A percentile compares a stretch with the other conserved stretches of the same genome.
Conservation (phyloP, 2,888 invertebrate genomes). For the Sympetrum striolatum region DNA sequence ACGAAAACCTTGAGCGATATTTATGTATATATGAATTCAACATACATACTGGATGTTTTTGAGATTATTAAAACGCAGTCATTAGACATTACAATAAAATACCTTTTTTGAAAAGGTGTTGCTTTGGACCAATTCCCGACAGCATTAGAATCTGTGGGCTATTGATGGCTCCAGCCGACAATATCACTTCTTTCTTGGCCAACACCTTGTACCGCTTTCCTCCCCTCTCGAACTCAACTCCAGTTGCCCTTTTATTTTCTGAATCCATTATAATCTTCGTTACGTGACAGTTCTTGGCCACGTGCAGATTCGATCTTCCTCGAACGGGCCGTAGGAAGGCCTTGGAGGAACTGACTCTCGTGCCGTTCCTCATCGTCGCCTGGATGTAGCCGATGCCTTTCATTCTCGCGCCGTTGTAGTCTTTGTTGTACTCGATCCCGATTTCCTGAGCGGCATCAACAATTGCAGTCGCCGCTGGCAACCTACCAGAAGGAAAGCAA, state of each 20-base stretch:
- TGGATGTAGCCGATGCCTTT: slow-evolving; percentile 60
- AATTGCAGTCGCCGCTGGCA: background rate
- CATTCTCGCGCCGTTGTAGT: slow-evolving; percentile 13
- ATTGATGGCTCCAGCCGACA: slow-evolving; percentile 53
- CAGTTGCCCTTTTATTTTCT: slow-evolving; percentile 58
- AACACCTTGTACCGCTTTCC: slow-evolving; percentile 55
- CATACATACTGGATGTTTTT: too few species aligned
- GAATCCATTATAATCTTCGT: slow-evolving; percentile 65
- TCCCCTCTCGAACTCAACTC: slow-evolving; percentile 48
- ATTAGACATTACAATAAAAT: slow-evolving; percentile 52
- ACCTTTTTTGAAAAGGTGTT: slow-evolving; percentile 65
- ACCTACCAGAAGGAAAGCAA: background rate
- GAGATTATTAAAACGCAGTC: too few species aligned
- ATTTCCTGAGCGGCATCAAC: background rate
- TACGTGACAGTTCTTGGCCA: slow-evolving; percentile 64
- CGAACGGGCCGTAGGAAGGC: slow-evolving; percentile 64
- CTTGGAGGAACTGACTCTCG: slow-evolving; percentile 49
- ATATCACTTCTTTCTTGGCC: slow-evolving; percentile 64
- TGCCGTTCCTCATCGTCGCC: slow-evolving; percentile 49
- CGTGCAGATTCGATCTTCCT: slow-evolving; percentile 64
- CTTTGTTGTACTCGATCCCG: background rate
- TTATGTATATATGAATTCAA: too few species aligned
- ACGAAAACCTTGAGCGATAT: too few species aligned
- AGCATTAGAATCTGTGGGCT: slow-evolving; percentile 62
- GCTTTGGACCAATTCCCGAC: slow-evolving; percentile 68